Percentiles rank a stretch among this genome's conserved stretches.
phyloP scores from a whole-genome alignment of 1,140 invertebrate genomes.

The Akabosia matsudoensis region DNA sequence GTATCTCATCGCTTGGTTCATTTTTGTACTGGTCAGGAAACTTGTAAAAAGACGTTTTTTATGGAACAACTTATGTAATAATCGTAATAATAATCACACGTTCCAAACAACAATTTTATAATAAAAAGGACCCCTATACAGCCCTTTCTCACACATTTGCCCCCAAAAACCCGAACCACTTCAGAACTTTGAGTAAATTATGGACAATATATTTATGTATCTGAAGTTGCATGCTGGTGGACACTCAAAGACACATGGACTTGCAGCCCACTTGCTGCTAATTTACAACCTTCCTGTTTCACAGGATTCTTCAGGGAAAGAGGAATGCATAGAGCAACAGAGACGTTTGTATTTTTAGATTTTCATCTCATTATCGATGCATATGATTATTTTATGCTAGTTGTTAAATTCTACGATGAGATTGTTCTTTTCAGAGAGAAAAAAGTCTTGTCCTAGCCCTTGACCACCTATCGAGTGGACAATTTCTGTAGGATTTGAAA shows the following conservation, averaged over 20 bases:
- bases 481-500: not conserved
- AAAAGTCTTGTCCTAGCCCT: conserved; percentile 18
- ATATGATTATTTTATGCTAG: not conserved
- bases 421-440: not conserved
- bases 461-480: conserved; percentile 14
- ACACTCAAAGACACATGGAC: not conserved
- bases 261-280: conserved; percentile 30
- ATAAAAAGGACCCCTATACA: not conserved
- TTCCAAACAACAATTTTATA: not conserved
- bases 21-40: not conserved
- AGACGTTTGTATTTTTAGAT: conserved; percentile 4
- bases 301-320: not conserved
- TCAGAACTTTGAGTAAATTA: not conserved
- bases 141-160: conserved; percentile 10
- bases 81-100: conserved; percentile 19
- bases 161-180: not conserved
- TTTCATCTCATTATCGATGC: conserved; percentile 1
- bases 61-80: not conserved
- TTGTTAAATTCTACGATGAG: not conserved
- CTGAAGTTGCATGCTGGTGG: not conserved
- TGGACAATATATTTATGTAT: not conserved
- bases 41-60: not conserved
- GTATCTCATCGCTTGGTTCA: not conserved
- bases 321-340: not conserved
- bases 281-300: conserved; percentile 37